Evolutionary conservation across 2,113 vertebrate species (phyloP), one percentile per base, ranked within the genome.

Genomic region (Alces alces): DNA sequence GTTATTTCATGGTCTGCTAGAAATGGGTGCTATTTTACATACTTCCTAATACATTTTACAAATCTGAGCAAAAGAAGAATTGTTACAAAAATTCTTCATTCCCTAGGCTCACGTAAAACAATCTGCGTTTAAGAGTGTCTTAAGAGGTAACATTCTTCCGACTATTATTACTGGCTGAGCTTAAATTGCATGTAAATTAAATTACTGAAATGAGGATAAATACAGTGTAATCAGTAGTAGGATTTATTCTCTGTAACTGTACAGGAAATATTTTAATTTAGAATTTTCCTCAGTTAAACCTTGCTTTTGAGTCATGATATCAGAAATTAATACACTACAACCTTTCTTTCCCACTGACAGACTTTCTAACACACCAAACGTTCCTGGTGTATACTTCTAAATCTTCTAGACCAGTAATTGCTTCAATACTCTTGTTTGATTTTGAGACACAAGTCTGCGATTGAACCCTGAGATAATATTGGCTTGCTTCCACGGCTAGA

Each of bases 221-320:
- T 57, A 57, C 15, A 58, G 27, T 23, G 10, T 39, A 61, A 87
- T 57, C 55, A 50, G 73, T 8, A 45, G 50, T 27, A 33, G 60
- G 30, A 52, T 36, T 85, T 19, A 79, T 61, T n/a, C 89, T 54
- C 57, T 45, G 50, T 57, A 64, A 76, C 33, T 7, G 1, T 6
- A 39, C 66, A 91, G 76, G 50, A 95, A 90, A 76, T 39, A 52
- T 21, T 96, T 96, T 88, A 88, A 93, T 91, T 93, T 25, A 54
- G 47, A 80, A 80, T 27, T 55, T 91, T 73, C 52, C 58, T 45
- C 7, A 55, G 85, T 86, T 78, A 93, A 57, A 45, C 86, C 80
- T n/a, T 64, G 16, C 52, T 80, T 94, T 80, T 52, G 79, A 93
- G 92, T n/a, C 36, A 45, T 80, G 66, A 23, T 28, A 15, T 94